A percentile compares a stretch with the other conserved stretches of the same genome.
phyloP scores from a whole-genome alignment of 2,797 vertebrate species.

The Sphenodon punctatus region DNA sequence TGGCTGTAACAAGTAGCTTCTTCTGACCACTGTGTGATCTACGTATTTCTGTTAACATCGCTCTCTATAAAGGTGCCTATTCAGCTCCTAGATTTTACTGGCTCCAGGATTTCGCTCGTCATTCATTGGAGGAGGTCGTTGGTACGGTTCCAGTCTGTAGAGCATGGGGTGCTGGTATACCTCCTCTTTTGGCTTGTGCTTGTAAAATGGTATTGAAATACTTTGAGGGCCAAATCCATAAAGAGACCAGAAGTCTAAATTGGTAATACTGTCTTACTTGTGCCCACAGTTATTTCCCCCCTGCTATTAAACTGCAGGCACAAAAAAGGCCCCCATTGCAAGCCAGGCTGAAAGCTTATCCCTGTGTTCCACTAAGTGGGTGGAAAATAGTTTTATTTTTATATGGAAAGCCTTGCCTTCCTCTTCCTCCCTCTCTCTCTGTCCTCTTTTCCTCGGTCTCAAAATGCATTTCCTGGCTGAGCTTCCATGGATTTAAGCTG shows the following conservation, averaged over 20 bases:
- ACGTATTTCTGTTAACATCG: neutral
- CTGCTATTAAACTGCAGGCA: neutral
- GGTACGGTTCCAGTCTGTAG: neutral
- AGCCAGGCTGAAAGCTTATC: neutral
- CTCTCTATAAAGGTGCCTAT: neutral
- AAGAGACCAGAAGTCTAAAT: no score
- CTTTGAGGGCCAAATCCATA: constrained; percentile 9
- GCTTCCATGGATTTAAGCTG: neutral
- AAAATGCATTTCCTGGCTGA: constrained; percentile 5
- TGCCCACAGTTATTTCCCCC: neutral
- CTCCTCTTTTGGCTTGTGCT: neutral
- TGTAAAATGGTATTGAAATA: neutral
- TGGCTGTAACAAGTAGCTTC: neutral
- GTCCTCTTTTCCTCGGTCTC: neutral
- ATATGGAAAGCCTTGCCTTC: neutral
- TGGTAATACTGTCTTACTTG: no score
- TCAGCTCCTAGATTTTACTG: neutral
- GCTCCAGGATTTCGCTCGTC: neutral
- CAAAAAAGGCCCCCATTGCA: neutral
- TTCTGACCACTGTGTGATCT: neutral
- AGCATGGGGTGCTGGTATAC: neutral
- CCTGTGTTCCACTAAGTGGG: neutral
- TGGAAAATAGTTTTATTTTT: neutral
- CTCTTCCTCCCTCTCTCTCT: no score
- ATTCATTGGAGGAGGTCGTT: neutral